Percentiles rank a stretch among this genome's conserved stretches.
Conservation (phyloP, 2,797 vertebrate species). For the Siniperca scherzeri region DNA sequence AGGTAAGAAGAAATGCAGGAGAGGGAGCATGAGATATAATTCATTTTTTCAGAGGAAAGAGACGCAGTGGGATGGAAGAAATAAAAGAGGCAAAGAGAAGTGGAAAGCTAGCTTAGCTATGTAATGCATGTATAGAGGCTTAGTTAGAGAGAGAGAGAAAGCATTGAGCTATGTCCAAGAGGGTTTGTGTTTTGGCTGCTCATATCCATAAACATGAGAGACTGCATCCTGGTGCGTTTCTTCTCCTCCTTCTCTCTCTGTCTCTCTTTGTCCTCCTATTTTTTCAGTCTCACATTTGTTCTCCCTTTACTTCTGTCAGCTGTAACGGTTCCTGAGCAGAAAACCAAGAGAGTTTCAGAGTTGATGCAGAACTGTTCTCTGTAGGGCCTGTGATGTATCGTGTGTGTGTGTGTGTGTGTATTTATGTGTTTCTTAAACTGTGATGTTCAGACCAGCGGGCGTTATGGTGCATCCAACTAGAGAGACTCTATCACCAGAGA, state of each 20-base stretch:
- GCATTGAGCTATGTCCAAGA: constrained; percentile 70
- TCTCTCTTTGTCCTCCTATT: not conserved
- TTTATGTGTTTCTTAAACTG: constrained; percentile 73
- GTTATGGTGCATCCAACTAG: constrained; percentile 93
- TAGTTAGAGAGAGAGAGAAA: constrained; percentile 44
- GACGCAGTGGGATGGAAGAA: constrained; percentile 25
- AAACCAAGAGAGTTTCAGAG: not conserved
- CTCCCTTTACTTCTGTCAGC: not conserved
- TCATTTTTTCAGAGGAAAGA: constrained; percentile 30
- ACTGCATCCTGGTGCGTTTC: constrained; percentile 41
- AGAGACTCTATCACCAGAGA: constrained; percentile 94
- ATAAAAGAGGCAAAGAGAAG: constrained; percentile 47
- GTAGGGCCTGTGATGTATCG: not conserved
- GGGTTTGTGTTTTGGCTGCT: constrained; percentile 72
- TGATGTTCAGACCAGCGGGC: constrained; percentile 90
- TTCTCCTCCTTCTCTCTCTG: constrained; percentile 6
- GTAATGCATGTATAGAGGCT: constrained; percentile 57
- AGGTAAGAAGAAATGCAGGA: constrained; percentile 14
- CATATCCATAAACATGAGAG: constrained; percentile 81
- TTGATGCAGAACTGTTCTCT: not conserved
- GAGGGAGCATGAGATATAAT: constrained; percentile 17
- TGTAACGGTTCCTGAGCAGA: not conserved
- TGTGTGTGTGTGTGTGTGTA: not conserved
- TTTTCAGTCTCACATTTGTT: not conserved
- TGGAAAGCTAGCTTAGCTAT: constrained; percentile 52